Percentiles rank a stretch among this genome's conserved stretches.
These are phyloP conservation scores for Edolisoma coerulescens DNA, from an alignment of 2,113 vertebrate genomes.

Conservation along the genomic window DNA sequence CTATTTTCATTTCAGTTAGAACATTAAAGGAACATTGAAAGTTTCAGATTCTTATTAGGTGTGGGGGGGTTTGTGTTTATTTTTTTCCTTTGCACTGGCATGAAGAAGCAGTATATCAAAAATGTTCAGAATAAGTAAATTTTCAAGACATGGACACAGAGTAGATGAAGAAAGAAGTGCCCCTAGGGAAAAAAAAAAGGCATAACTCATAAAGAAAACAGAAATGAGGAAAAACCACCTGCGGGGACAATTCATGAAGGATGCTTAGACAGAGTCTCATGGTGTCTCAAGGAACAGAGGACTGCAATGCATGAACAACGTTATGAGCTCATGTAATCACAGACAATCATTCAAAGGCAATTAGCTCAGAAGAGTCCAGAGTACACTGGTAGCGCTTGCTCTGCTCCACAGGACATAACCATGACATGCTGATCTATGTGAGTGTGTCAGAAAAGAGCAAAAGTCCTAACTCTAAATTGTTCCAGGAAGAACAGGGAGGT, in stretches of 20 bases:
- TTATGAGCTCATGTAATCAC: background rate
- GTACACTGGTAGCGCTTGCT: background rate
- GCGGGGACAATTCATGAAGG: background rate
- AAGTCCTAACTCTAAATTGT: background rate
- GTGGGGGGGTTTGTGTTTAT: accelerated
- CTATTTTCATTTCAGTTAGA: background rate
- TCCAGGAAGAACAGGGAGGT: conserved; percentile 1
- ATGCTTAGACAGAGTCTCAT: background rate
- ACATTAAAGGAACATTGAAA: background rate
- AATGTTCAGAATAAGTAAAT: background rate
- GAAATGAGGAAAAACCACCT: background rate
- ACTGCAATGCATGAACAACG: background rate
- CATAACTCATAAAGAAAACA: background rate
- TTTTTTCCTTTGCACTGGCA: background rate
- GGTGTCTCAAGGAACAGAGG: background rate
- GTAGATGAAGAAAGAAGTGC: background rate
- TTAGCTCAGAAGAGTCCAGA: background rate
- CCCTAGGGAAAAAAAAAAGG: background rate
- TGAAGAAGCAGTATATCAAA: background rate
- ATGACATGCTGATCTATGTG: background rate
- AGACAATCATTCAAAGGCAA: background rate
- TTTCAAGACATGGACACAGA: background rate
- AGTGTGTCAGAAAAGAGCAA: background rate
- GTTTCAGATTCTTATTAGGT: background rate
- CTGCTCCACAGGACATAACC: background rate